Evolutionary conservation across 2,888 invertebrate species (phyloP).

Genomic region (Dysmachus trigonus): DNA sequence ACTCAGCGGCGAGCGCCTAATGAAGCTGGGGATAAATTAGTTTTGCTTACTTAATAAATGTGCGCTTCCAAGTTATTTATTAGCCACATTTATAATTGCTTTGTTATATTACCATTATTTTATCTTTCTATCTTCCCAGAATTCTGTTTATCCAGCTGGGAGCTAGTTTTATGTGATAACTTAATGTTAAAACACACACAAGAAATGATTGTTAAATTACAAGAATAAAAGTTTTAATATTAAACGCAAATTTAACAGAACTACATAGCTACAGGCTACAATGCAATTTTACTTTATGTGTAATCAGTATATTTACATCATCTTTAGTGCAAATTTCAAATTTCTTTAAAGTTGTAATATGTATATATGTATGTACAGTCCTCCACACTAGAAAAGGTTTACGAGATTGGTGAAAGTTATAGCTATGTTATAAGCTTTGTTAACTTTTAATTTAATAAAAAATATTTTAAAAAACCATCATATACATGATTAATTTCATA

Average conservation of each 20-base stretch:
- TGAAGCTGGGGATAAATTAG: conserved; percentile 30
- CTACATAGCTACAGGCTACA: no score
- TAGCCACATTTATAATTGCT: neutral
- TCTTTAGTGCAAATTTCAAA: no score
- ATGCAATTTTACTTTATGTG: no score
- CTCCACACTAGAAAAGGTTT: no score
- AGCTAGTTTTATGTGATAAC: neutral
- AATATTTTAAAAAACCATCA: no score
- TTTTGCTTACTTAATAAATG: conserved; percentile 12
- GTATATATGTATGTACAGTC: no score
- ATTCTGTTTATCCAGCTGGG: neutral
- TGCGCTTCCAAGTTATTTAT: neutral
- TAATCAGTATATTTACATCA: no score
- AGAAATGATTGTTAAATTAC: neutral
- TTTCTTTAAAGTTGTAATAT: no score
- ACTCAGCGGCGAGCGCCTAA: neutral
- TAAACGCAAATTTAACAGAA: neutral
- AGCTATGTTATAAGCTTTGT: no score
- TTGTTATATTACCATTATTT: neutral
- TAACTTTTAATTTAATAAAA: no score
- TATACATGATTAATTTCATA: no score
- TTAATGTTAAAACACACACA: neutral
- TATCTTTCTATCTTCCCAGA: neutral
- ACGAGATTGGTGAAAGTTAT: no score
- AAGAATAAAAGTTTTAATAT: neutral